phyloP scores from a whole-genome alignment of 2,113 vertebrate genomes.

The Chrysochloris asiatica region DNA sequence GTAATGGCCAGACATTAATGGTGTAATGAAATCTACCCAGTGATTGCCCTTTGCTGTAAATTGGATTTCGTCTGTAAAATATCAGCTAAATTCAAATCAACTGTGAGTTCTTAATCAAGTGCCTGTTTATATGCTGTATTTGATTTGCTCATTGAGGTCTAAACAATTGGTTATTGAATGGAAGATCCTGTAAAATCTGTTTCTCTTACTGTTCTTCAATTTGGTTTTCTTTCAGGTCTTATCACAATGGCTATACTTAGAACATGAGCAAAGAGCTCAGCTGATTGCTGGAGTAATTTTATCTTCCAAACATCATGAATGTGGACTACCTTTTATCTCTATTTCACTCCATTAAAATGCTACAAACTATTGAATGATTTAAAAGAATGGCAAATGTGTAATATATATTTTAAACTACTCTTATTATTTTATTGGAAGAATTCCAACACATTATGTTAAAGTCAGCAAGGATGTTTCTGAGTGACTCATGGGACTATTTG shows the following conservation, averaged over 20 bases:
- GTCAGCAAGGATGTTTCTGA: conserved; percentile 82
- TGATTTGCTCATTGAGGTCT: conserved; percentile 32
- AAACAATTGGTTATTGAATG: conserved; percentile 36
- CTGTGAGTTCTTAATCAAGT: conserved; percentile 63
- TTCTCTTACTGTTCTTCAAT: conserved; percentile 63
- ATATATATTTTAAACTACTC: conserved; percentile 86
- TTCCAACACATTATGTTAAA: conserved; percentile 81
- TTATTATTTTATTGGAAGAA: conserved; percentile 84
- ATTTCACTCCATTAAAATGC: conserved; percentile 81
- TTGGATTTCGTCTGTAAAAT: conserved; percentile 67
- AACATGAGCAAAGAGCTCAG: conserved; percentile 84
- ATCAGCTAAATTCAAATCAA: conserved; percentile 66
- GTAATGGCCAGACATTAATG: conserved; percentile 53
- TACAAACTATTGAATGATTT: conserved; percentile 82
- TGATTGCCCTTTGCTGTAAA: conserved; percentile 53
- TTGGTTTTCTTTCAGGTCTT: conserved; percentile 90
- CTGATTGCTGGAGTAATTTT: conserved; percentile 78
- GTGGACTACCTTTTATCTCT: conserved; percentile 86
- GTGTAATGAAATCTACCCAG: conserved; percentile 66
- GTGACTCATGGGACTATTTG: conserved; percentile 81
- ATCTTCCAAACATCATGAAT: conserved; percentile 84
- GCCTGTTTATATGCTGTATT: conserved; percentile 2
- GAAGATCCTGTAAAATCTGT: conserved; percentile 29
- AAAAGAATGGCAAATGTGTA: conserved; percentile 83
- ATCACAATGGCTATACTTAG: conserved; percentile 98